These are phyloP conservation scores for Morone chrysops DNA, from an alignment of 2,113 vertebrate species.

Conservation along the genomic window DNA sequence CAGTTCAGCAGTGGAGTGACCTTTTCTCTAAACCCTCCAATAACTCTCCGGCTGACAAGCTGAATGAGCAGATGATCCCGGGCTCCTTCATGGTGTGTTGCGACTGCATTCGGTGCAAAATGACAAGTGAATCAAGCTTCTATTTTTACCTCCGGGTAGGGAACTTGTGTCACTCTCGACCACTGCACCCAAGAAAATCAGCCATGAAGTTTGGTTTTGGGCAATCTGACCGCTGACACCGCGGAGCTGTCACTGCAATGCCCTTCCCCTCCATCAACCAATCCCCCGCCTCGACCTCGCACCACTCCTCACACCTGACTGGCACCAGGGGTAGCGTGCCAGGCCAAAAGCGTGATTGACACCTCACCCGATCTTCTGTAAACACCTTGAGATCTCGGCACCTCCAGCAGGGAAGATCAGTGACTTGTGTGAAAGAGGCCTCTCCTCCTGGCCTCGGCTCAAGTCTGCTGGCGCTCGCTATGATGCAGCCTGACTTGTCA, in stretches of 20 bases:
- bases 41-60: constrained; percentile 72
- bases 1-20: constrained; percentile 69
- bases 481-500: constrained; percentile 79
- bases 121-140: constrained; percentile 77
- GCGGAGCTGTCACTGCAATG: constrained; percentile 81
- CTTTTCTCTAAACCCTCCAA: constrained; percentile 72
- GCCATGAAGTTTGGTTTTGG: constrained; percentile 81
- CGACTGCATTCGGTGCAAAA: constrained; percentile 70
- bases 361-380: constrained; percentile 70
- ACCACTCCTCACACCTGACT: constrained; percentile 79
- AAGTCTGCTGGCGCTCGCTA: constrained; percentile 69
- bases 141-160: constrained; percentile 59
- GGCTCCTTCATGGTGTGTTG: constrained; percentile 71
- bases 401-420: constrained; percentile 77
- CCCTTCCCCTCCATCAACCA: constrained; percentile 74
- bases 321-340: constrained; percentile 61
- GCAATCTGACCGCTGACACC: constrained; percentile 84
- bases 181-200: constrained; percentile 70
- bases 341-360: constrained; percentile 68
- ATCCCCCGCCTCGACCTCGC: constrained; percentile 50
- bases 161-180: constrained; percentile 73
- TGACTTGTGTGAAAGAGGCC: constrained; percentile 77
- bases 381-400: constrained; percentile 81
- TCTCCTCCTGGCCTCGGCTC: constrained; percentile 70
- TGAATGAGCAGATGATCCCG: constrained; percentile 58